These are phyloP conservation scores for Tetrax tetrax DNA, from an alignment of 2,113 vertebrate species.

Conservation along the genomic window DNA sequence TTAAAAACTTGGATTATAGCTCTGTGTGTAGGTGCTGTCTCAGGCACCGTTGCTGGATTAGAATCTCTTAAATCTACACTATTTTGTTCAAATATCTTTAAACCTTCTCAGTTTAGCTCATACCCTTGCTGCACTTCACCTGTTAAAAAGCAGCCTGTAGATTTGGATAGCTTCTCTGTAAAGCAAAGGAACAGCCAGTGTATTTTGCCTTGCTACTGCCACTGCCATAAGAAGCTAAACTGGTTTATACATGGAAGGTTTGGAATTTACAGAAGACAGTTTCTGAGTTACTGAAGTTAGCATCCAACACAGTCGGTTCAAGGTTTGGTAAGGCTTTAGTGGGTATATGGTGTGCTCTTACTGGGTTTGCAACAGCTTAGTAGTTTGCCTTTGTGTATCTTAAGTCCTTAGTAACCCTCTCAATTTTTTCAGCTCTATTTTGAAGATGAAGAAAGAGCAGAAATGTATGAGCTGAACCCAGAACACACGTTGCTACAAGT, in stretches of 20 bases:
- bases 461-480: slow-evolving; percentile 77
- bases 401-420: neutral
- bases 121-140: neutral
- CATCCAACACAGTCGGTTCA: rapidly evolving
- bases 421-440: slow-evolving; percentile 84
- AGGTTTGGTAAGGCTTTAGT: neutral
- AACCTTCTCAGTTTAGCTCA: neutral
- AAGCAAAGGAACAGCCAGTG: neutral
- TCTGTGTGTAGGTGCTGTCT: neutral
- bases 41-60: neutral
- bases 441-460: slow-evolving; percentile 83
- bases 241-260: neutral
- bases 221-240: neutral
- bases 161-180: neutral
- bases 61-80: neutral
- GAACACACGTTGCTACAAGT: slow-evolving; percentile 77
- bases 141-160: neutral
- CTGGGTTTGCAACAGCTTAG: neutral
- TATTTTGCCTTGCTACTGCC: neutral
- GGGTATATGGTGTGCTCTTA: neutral
- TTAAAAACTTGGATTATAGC: neutral
- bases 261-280: neutral
- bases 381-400: neutral
- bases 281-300: neutral
- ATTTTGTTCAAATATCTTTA: neutral